Percentiles rank a stretch among this genome's conserved stretches.
phyloP scores from a whole-genome alignment of 2,797 vertebrate species.

The Chelon labrosus region DNA sequence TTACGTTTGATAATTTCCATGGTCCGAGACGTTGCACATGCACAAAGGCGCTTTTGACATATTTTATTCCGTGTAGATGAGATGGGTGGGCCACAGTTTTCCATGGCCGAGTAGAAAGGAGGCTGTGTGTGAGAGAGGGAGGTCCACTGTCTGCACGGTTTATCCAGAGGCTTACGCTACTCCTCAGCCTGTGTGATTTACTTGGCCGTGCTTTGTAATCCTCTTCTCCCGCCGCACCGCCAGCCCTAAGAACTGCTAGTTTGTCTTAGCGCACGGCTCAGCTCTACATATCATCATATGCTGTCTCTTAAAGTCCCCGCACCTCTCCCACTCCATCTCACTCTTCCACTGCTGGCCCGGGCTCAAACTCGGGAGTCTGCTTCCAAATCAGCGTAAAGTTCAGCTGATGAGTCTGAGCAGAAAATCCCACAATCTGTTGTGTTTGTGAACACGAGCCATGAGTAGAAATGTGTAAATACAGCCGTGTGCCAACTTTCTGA shows the following conservation, averaged over 20 bases:
- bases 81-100: slow-evolving; percentile 59
- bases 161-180: slow-evolving; percentile 74
- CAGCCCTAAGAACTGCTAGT: slow-evolving; percentile 62
- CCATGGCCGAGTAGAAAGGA: slow-evolving; percentile 45
- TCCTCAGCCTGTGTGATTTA: slow-evolving; percentile 74
- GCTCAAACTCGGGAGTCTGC: slow-evolving; percentile 27
- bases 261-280: slow-evolving; percentile 48
- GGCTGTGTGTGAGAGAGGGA: slow-evolving; percentile 52
- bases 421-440: slow-evolving; percentile 52
- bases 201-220: slow-evolving; percentile 72
- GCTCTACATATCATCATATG: slow-evolving; percentile 45
- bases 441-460: slow-evolving; percentile 50
- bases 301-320: slow-evolving; percentile 38
- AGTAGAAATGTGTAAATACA: slow-evolving; percentile 60
- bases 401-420: slow-evolving; percentile 54
- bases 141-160: slow-evolving; percentile 74
- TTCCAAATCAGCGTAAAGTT: slow-evolving; percentile 57
- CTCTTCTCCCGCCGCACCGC: slow-evolving; percentile 63
- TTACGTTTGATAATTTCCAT: slow-evolving; percentile 16
- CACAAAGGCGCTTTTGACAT: not conserved
- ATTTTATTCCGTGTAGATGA: slow-evolving; percentile 36
- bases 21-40: not conserved
- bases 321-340: slow-evolving; percentile 22
- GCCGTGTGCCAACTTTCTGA: slow-evolving; percentile 43
- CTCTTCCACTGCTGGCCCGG: slow-evolving; percentile 28